Base-by-base conservation (phyloP, 1,140 invertebrate genomes). In the Drosophila triauraria region DNA sequence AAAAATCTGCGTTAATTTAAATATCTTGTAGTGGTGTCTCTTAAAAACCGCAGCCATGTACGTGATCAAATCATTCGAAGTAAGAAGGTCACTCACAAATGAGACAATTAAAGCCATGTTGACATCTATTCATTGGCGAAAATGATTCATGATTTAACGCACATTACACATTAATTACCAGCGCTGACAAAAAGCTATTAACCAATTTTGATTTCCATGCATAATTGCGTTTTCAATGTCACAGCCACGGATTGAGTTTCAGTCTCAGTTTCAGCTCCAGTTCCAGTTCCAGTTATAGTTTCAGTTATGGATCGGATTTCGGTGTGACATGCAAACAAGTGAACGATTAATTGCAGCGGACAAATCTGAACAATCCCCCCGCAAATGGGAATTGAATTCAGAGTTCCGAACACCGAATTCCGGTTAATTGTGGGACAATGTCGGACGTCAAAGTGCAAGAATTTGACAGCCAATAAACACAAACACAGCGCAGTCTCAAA, bases 381-480 rank as follows among this genome's bases (percentile, higher is more conserved):
- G 63, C 53, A 79, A 82, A 79, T 64, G 82, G 65, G 17, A 75
- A 76, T 51, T 72, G 75, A 83, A 80, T 40, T 54, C 20, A 9
- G 32, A 54, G 53, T 54, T 54, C 53, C 53, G 53, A 54, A 54
- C 38, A 54, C 32, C 13, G 4, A 54, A 54, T 67, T 83, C 71
- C 75, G 54, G 80, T 78, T 86, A 79, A 86, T 86, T 86, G 83
- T 88, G 71, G 48, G 57, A 72, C 77, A 80, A 80, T 80, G 76
- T 80, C 77, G 79, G 65, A 80, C 77, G 84, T 87, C 81, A 90
- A 88, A 88, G 80, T 88, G 80, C 78, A 90, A 88, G 80, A 90
- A 84, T 90, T 80, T 88, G 85, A 84, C 80, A 80, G 71, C 57
- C 58, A 59, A 72, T 59, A 71, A 70, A 82, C 65, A 46, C 65